phyloP scores from a whole-genome alignment of 1,140 invertebrate species.

The Drosophila parvula region DNA sequence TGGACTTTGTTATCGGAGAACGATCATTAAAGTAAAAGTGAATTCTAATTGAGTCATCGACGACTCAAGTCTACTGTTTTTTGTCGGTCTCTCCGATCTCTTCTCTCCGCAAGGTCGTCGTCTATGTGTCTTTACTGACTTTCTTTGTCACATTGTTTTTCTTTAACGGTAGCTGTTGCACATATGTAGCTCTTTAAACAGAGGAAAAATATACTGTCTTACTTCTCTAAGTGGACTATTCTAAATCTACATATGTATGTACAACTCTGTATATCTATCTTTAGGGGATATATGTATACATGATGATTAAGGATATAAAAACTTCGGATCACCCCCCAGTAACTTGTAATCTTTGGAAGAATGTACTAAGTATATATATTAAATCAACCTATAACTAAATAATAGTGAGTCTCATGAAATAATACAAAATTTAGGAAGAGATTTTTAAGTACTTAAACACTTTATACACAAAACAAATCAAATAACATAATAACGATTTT shows the following conservation, averaged over 20 bases:
- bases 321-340: too few species aligned
- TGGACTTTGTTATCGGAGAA: slow-evolving; percentile 35
- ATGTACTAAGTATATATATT: not conserved
- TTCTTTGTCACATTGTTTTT: slow-evolving; percentile 23
- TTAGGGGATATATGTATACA: too few species aligned
- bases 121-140: slow-evolving; percentile 23
- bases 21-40: slow-evolving; percentile 55
- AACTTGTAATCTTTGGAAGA: not conserved
- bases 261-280: too few species aligned
- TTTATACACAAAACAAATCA: too few species aligned
- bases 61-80: slow-evolving; percentile 23
- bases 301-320: too few species aligned
- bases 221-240: not conserved
- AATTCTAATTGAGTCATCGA: slow-evolving; percentile 68
- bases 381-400: not conserved
- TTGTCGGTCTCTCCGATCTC: not conserved
- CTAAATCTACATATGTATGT: not conserved
- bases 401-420: not conserved
- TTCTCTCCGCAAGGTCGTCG: slow-evolving; percentile 56
- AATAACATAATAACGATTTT: too few species aligned
- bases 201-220: not conserved
- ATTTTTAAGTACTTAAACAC: not conserved
- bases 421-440: too few species aligned
- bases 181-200: slow-evolving; percentile 7
- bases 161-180: not conserved